These are phyloP conservation scores for Aepyceros melampus DNA, from an alignment of 2,113 vertebrate genomes.

Conservation along the genomic window DNA sequence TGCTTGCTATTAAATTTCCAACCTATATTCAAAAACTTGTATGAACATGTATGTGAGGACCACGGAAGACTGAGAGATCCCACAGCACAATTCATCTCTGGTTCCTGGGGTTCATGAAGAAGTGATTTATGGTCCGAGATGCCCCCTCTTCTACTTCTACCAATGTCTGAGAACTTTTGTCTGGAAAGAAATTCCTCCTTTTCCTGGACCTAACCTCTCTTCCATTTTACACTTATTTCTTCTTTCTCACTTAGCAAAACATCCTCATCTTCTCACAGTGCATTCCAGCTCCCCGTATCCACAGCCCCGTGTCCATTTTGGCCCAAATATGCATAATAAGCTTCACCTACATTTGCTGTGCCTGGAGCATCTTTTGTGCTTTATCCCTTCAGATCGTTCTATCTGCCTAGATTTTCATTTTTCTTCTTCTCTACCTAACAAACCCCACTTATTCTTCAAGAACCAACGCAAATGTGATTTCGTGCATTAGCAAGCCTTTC, in stretches of 20 bases:
- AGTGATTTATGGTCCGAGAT: background rate
- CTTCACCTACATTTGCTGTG: too few species aligned
- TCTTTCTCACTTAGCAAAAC: background rate
- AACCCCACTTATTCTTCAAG: background rate
- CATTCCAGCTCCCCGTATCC: background rate
- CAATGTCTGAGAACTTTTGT: background rate
- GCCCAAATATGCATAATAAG: too few species aligned
- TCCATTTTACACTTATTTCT: background rate
- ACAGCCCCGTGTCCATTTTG: rapidly evolving
- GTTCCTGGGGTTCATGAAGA: background rate
- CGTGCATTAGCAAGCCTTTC: background rate
- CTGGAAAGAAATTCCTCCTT: background rate
- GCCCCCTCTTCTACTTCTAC: background rate
- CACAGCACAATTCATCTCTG: background rate
- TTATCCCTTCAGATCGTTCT: background rate
- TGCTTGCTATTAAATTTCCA: background rate
- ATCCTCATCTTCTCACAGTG: background rate
- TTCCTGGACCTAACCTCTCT: background rate
- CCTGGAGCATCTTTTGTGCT: rapidly evolving
- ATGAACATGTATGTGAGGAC: background rate
- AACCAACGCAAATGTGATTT: background rate
- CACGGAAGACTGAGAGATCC: background rate
- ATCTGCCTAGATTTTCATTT: background rate
- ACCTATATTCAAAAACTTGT: background rate
- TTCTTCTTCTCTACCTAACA: background rate